Evolutionary conservation across 2,113 vertebrate genomes (phyloP).

Genomic region (Platysteira castanea): DNA sequence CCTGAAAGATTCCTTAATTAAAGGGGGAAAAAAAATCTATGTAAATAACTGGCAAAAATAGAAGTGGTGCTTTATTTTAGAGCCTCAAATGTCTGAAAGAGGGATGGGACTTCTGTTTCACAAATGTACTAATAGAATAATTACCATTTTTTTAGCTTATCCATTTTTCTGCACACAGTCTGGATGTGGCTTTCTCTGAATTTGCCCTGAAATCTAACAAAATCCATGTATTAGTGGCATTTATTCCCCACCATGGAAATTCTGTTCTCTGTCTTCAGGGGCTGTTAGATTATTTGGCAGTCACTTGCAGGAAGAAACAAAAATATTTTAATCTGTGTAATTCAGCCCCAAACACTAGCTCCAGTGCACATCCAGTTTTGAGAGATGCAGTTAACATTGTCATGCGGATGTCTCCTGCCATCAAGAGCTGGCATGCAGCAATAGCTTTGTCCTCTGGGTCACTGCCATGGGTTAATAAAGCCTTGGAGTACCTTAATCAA

Average conservation of each 20-base stretch:
- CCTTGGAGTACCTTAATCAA: not conserved
- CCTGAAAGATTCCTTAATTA: not conserved
- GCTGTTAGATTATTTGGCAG: not conserved
- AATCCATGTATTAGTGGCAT: not conserved
- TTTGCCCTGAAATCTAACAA: not conserved
- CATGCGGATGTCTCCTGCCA: not conserved
- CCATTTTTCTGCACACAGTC: not conserved
- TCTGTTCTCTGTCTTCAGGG: not conserved
- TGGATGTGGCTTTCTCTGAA: not conserved
- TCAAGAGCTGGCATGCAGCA: not conserved
- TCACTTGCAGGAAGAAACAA: not conserved
- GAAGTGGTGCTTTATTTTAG: not conserved
- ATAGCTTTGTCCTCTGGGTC: not conserved
- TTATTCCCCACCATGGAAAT: not conserved
- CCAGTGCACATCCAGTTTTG: not conserved
- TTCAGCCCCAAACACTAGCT: not conserved
- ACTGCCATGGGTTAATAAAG: not conserved
- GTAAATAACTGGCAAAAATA: not conserved
- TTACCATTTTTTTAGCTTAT: not conserved
- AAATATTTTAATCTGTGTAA: not conserved
- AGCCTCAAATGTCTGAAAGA: not conserved
- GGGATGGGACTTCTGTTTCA: not conserved
- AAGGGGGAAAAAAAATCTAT: not conserved
- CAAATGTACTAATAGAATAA: not conserved
- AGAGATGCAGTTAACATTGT: not conserved